phyloP scores from a whole-genome alignment of 2,888 invertebrate genomes.

The Monopis laevigella region DNA sequence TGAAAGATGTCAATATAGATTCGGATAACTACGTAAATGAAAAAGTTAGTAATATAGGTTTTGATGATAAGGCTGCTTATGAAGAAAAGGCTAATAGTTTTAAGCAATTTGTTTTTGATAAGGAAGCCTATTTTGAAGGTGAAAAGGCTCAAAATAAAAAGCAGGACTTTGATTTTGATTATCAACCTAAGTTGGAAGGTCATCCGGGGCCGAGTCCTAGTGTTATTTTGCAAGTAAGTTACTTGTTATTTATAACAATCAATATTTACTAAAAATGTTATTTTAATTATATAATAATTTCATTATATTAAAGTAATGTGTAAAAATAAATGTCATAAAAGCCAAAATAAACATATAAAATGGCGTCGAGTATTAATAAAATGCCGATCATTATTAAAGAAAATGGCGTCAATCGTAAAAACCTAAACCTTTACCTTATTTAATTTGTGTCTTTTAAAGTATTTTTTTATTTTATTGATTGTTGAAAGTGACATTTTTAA shows the following conservation, averaged over 20 bases:
- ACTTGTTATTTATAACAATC: background rate
- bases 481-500: too few relatives aligned
- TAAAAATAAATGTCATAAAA: too few relatives aligned
- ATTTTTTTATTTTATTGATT: too few relatives aligned
- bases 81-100: constrained; percentile 23
- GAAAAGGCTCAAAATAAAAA: constrained; percentile 30
- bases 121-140: constrained; percentile 39
- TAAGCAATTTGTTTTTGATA: too few relatives aligned
- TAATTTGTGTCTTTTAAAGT: too few relatives aligned
- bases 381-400: too few relatives aligned
- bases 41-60: constrained; percentile 42
- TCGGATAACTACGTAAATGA: constrained; percentile 39
- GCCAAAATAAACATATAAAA: too few relatives aligned
- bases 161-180: constrained; percentile 81
- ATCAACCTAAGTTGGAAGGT: constrained; percentile 79
- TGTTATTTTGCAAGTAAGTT: constrained; percentile 81
- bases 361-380: background rate
- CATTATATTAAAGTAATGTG: background rate
- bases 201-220: constrained; percentile 96
- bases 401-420: too few relatives aligned
- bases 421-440: too few relatives aligned
- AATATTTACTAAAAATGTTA: background rate
- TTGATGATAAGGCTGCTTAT: constrained; percentile 41
- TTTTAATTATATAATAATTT: too few relatives aligned
- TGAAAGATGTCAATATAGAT: constrained; percentile 53